These are phyloP conservation scores for Sandelia bainsii DNA, from an alignment of 2,797 vertebrate species.

Conservation along the genomic window DNA sequence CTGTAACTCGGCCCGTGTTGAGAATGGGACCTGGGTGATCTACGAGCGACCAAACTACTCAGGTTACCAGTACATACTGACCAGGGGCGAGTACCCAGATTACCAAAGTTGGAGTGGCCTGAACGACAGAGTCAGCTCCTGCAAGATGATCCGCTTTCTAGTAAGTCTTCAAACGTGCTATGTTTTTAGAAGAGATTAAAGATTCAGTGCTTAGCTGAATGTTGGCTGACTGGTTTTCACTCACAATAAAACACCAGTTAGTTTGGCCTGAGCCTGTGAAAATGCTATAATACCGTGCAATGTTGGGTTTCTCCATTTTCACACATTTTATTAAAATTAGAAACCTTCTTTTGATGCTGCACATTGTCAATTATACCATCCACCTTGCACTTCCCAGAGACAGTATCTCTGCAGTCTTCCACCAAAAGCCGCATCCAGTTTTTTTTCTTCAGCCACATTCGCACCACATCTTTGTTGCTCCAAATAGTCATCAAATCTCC, in stretches of 20 bases:
- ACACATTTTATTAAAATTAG: too few species aligned
- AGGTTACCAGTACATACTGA: conserved; percentile 85
- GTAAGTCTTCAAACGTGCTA: conserved; percentile 30
- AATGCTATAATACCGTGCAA: too few species aligned
- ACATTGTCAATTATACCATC: neutral
- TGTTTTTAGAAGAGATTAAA: neutral
- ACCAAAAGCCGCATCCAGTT: neutral
- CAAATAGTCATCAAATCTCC: neutral
- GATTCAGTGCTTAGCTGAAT: neutral
- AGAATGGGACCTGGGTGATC: conserved; percentile 86
- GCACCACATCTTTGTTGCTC: neutral
- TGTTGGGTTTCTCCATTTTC: too few species aligned
- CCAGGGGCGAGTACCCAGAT: conserved; percentile 85
- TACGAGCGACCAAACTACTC: conserved; percentile 85
- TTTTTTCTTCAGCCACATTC: neutral
- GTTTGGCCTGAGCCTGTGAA: too few species aligned
- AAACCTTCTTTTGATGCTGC: neutral
- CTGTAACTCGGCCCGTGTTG: conserved; percentile 87
- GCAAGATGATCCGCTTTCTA: conserved; percentile 77
- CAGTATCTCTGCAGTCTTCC: too few species aligned
- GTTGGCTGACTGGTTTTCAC: neutral
- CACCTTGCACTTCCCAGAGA: neutral
- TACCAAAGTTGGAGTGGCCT: conserved; percentile 87
- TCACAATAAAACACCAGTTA: too few species aligned
- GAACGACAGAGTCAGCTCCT: conserved; percentile 86